Base-by-base conservation (phyloP, 2,113 vertebrate species). In the Vimba vimba region DNA sequence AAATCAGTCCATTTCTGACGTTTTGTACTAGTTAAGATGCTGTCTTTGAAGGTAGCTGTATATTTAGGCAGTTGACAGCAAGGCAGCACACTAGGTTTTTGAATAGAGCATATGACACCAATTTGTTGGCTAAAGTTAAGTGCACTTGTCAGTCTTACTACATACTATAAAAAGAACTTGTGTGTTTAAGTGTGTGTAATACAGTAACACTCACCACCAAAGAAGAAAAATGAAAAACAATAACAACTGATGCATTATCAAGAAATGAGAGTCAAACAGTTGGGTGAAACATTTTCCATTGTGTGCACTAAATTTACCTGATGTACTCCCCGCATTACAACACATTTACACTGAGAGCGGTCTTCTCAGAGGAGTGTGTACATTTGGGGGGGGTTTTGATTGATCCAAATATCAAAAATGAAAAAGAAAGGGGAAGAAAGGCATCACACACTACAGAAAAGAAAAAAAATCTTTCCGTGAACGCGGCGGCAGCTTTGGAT, bases 261-360 rank as follows among this genome's bases (percentile, higher is more conserved):
- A 91, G 91, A 91, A 86, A 76, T 7, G 91, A 91, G 39, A 83
- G 30, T 82, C 69, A 60, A 84, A 60, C 43, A 80, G 33, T 83
- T 86, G 21, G 33, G 64, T 82, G 80, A 87, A 89, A 91, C 71
- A 83, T 90, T 90, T 89, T 91, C 87, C 91, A 91, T 91, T 91
- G 89, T 94, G 91, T 94, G 91, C 88, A 92, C 93, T 94, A 94
- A 90, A 95, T 94, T 96, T 96, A 96, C 95, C 95, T 96, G 94
- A 92, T 90, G 86, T 89, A 93, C 92, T 94, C 92, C 94, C 93
- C 94, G 93, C 92, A 93, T 94, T 94, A 94, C 93, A 94, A 95
- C 94, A 95, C 93, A 93, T 93, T 93, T 91, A 94, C 93, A 95
- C 93, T 93, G 92, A 94, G 93, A 93, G 66, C 21, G 90, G 88